phyloP scores from a whole-genome alignment of 2,113 vertebrate genomes.

The Tympanuchus pallidicinctus region DNA sequence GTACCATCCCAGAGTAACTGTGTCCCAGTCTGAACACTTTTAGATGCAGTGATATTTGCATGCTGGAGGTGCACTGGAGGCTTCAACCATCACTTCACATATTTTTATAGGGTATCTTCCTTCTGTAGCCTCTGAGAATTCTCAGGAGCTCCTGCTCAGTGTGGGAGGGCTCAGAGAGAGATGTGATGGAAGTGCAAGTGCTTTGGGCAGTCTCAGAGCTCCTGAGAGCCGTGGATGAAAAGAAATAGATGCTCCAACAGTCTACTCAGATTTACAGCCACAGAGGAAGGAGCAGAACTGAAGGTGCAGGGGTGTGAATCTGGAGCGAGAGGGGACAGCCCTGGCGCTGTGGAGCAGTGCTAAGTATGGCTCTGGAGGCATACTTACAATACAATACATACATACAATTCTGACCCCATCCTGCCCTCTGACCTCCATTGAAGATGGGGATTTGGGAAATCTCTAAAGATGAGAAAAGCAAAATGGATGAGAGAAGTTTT shows the following conservation, averaged over 20 bases:
- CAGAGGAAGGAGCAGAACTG: neutral
- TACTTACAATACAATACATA: too few species aligned
- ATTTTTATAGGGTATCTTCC: neutral
- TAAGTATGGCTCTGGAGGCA: neutral
- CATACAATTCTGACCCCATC: too few species aligned
- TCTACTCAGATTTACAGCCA: neutral
- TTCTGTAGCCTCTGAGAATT: slow-evolving; percentile 26
- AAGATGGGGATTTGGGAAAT: neutral
- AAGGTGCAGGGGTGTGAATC: neutral
- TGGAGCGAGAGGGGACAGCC: neutral
- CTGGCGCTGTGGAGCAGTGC: neutral
- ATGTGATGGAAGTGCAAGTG: neutral
- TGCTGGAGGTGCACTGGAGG: neutral
- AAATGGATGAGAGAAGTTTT: neutral
- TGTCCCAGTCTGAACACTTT: neutral
- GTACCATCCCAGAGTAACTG: neutral
- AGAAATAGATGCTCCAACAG: neutral
- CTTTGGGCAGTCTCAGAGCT: neutral
- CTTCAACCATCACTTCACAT: neutral
- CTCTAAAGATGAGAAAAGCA: neutral
- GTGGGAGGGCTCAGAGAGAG: slow-evolving; percentile 1
- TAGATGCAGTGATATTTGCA: neutral
- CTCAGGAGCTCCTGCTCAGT: neutral
- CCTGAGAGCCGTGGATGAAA: neutral
- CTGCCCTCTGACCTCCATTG: neutral